A percentile compares a stretch with the other conserved stretches of the same genome.
phyloP scores from a whole-genome alignment of 2,113 vertebrate species.

The Polypterus senegalus region DNA sequence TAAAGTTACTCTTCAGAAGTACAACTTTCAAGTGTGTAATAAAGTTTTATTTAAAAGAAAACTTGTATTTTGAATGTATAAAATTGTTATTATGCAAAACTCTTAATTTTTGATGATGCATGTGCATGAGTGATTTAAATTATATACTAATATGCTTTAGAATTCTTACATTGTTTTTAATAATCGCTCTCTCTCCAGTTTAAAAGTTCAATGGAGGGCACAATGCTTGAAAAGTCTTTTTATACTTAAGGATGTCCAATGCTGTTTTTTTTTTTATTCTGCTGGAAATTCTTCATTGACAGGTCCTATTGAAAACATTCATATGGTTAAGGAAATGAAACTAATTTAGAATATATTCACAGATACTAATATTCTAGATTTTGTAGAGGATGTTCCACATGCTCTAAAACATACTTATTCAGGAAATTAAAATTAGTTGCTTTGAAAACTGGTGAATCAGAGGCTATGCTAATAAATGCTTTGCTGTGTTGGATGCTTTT shows the following conservation, averaged over 20 bases:
- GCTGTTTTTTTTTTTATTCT: slow-evolving; percentile 52
- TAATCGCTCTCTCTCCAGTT: slow-evolving; percentile 47
- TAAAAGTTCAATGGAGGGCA: slow-evolving; percentile 65
- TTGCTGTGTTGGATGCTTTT: no score
- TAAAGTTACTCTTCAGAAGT: no score
- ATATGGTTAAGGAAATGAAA: slow-evolving; percentile 62
- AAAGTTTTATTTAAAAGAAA: no score
- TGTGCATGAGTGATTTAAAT: not conserved
- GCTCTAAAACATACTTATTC: no score
- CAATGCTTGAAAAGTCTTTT: slow-evolving; percentile 52
- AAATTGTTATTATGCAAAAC: no score
- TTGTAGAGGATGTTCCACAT: slow-evolving; percentile 18
- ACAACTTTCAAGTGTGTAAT: no score
- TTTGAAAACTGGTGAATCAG: no score
- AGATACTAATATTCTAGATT: slow-evolving; percentile 50
- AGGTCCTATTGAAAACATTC: slow-evolving; percentile 73
- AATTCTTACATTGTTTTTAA: slow-evolving; percentile 14
- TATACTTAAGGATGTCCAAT: slow-evolving; percentile 38
- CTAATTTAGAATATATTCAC: slow-evolving; percentile 66
- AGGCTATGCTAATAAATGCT: no score
- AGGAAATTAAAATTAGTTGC: no score
- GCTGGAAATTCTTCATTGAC: slow-evolving; percentile 75
- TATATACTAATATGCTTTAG: not conserved
- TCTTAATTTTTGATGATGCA: not conserved
- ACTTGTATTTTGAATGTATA: no score